A percentile compares a stretch with the other conserved stretches of the same genome.
Conservation (phyloP, 1,140 invertebrate species). For the Alviniconcha marisindica region DNA sequence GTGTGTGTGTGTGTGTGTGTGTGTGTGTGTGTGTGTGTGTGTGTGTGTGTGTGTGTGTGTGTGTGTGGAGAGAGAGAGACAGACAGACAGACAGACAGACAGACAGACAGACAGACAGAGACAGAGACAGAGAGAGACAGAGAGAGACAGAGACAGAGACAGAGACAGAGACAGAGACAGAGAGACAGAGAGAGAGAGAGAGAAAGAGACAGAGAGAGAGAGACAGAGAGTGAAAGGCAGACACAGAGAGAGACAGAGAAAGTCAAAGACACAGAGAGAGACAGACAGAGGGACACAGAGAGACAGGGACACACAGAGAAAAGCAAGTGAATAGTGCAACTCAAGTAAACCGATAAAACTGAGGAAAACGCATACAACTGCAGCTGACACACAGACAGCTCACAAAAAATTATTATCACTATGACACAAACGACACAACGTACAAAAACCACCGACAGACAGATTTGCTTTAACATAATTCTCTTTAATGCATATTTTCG, state of each 20-base stretch:
- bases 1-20: slow-evolving; percentile 22
- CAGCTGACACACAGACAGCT: no score
- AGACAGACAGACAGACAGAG: slow-evolving; percentile 4
- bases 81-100: slow-evolving; percentile 10
- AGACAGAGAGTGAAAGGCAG: neutral
- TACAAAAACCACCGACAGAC: no score
- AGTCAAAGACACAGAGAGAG: neutral
- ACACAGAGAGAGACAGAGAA: neutral
- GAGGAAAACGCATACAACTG: no score
- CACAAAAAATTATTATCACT: no score
- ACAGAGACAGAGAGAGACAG: no score
- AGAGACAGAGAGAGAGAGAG: neutral
- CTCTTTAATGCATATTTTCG: neutral
- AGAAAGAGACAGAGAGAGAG: slow-evolving; percentile 2
- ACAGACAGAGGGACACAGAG: neutral
- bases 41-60: neutral
- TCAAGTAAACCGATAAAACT: no score
- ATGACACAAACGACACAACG: no score
- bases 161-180: neutral
- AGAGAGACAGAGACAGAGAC: neutral
- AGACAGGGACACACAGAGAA: no score
- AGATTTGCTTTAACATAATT: no score
- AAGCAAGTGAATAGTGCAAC: no score
- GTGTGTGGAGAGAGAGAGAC: neutral
- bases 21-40: slow-evolving; percentile 13